These are phyloP conservation scores for Sebastes nivosus DNA, from an alignment of 2,797 vertebrate genomes.

Conservation along the genomic window DNA sequence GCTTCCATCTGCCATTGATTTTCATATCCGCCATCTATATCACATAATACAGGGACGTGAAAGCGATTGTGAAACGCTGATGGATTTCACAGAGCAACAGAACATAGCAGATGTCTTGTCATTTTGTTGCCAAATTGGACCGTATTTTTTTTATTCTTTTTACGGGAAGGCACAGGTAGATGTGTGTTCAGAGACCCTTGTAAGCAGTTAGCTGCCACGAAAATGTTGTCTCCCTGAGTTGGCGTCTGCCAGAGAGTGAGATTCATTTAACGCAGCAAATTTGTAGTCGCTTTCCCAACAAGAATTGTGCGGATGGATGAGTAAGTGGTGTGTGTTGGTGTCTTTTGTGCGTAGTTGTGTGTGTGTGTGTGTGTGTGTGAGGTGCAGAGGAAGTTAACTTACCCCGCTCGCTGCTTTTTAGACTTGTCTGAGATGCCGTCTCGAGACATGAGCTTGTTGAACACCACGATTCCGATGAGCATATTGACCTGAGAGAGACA, in stretches of 20 bases:
- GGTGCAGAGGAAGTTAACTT: conserved; percentile 73
- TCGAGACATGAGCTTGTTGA: conserved; percentile 98
- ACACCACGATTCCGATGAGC: conserved; percentile 98
- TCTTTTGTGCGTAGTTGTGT: not conserved
- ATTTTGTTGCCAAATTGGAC: conserved; percentile 54
- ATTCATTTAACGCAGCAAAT: conserved; percentile 33
- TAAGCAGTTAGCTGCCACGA: conserved; percentile 27
- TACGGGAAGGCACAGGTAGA: not conserved
- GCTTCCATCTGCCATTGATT: conserved; percentile 49
- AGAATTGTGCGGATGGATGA: conserved; percentile 3
- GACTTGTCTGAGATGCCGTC: conserved; percentile 99
- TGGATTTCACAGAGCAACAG: conserved; percentile 29
- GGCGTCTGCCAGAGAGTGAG: conserved; percentile 34
- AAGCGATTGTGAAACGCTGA: conserved; percentile 12
- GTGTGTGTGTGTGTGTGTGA: not conserved
- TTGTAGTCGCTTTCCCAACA: conserved; percentile 3
- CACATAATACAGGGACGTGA: conserved; percentile 22
- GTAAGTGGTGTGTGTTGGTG: not conserved
- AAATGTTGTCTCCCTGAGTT: conserved; percentile 22
- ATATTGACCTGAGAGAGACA: conserved; percentile 90
- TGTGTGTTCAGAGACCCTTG: conserved; percentile 33
- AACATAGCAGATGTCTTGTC: conserved; percentile 56
- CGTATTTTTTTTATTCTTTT: conserved; percentile 20
- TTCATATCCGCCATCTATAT: conserved; percentile 13
- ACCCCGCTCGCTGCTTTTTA: conserved; percentile 99